Conservation (phyloP, 2,113 vertebrate genomes). For the Neogobius melanostomus region DNA sequence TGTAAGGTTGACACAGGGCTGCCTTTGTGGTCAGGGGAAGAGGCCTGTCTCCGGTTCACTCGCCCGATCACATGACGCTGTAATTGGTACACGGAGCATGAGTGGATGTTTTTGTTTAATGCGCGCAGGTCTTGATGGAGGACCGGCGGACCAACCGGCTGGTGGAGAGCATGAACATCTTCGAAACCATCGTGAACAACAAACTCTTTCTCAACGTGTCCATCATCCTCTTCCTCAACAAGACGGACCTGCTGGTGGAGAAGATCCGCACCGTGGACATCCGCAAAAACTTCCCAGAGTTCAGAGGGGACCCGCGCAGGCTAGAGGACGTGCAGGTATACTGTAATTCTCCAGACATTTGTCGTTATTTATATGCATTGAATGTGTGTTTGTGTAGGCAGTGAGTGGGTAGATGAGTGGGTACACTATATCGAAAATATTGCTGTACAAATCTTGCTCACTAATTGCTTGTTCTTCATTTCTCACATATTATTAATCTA, state of each 20-base stretch:
- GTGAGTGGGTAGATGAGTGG: no score
- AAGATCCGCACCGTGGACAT: slow-evolving; percentile 91
- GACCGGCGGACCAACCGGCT: slow-evolving; percentile 94
- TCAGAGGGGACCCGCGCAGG: slow-evolving; percentile 85
- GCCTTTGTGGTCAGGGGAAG: slow-evolving; percentile 51
- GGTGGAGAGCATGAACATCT: slow-evolving; percentile 97
- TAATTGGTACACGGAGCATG: slow-evolving; percentile 28
- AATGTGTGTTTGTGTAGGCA: no score
- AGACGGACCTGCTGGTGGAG: slow-evolving; percentile 93
- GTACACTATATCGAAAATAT: no score
- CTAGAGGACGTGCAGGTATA: slow-evolving; percentile 88
- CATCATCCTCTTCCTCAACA: slow-evolving; percentile 98
- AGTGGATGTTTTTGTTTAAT: slow-evolving; percentile 17
- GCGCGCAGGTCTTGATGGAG: slow-evolving; percentile 89
- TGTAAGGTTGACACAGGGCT: slow-evolving; percentile 47
- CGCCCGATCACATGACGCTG: slow-evolving; percentile 52
- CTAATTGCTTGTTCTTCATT: no score
- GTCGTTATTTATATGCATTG: no score
- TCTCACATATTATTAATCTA: no score
- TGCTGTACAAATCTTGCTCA: no score
- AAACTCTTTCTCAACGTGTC: slow-evolving; percentile 97
- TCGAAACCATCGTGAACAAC: slow-evolving; percentile 98
- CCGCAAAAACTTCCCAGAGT: slow-evolving; percentile 92
- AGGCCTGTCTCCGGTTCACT: slow-evolving; percentile 40
- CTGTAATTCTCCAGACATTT: no score